These are phyloP conservation scores for Lamprotornis superbus DNA, from an alignment of 2,113 vertebrate species.

Conservation along the genomic window DNA sequence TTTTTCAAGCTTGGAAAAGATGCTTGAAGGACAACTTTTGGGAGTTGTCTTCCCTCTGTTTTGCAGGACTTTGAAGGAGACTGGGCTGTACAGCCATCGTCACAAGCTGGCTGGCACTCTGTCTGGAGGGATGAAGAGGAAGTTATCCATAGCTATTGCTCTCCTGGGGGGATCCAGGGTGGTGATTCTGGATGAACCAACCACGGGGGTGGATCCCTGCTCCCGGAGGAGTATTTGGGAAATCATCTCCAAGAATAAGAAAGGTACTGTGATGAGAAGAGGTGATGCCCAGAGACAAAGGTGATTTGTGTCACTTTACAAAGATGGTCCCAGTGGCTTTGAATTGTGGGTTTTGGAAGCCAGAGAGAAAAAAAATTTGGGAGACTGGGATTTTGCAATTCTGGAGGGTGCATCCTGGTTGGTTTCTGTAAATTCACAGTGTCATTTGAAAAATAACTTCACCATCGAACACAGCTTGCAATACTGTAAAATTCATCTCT, in stretches of 20 bases:
- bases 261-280: conserved; percentile 69
- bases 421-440: background rate
- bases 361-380: background rate
- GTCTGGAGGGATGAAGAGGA: conserved; percentile 96
- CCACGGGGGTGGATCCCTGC: conserved; percentile 95
- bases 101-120: conserved; percentile 90
- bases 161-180: conserved; percentile 94
- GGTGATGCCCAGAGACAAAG: background rate
- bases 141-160: conserved; percentile 95
- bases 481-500: background rate
- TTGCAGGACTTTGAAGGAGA: conserved; percentile 88
- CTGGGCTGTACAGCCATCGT: conserved; percentile 87
- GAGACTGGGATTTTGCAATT: background rate
- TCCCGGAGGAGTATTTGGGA: conserved; percentile 97
- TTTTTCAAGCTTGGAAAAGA: background rate
- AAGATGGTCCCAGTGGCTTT: background rate
- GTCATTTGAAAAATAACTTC: background rate
- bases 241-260: conserved; percentile 92
- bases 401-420: background rate
- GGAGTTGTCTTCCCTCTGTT: background rate
- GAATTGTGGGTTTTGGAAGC: background rate
- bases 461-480: background rate
- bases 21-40: background rate
- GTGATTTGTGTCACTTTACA: background rate
- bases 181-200: conserved; percentile 95